These are phyloP conservation scores for western clawed frog (Xenopus tropicalis) DNA, from an alignment of 2,113 vertebrate species.

Conservation along the genomic window DNA sequence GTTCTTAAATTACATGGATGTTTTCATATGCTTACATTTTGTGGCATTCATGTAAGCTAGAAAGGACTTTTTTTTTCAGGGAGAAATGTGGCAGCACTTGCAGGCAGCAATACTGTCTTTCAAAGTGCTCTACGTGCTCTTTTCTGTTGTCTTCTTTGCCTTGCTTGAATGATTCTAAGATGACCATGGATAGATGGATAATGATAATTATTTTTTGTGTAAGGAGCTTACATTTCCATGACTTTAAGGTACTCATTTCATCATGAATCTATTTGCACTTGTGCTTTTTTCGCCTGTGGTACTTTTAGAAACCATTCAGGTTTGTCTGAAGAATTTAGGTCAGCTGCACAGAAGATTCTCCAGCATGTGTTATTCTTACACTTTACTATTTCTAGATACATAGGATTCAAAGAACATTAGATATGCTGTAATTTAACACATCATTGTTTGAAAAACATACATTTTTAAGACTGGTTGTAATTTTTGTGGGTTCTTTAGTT, in stretches of 20 bases:
- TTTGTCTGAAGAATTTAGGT: too few relatives aligned
- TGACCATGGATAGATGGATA: conserved; percentile 58
- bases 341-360: too few relatives aligned
- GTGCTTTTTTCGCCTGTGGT: neutral
- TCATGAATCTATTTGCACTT: neutral
- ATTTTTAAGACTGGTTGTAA: too few relatives aligned
- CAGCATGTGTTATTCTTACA: too few relatives aligned
- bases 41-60: conserved; percentile 37
- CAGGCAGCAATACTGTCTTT: conserved; percentile 52
- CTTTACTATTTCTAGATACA: too few relatives aligned
- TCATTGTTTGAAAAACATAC: too few relatives aligned
- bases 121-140: conserved; percentile 58
- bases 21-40: conserved; percentile 35
- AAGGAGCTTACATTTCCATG: neutral
- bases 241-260: neutral
- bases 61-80: conserved; percentile 32
- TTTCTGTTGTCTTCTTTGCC: conserved; percentile 57
- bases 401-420: too few relatives aligned
- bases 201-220: conserved; percentile 68
- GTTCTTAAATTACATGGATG: conserved; percentile 40
- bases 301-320: neutral
- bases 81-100: conserved; percentile 51
- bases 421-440: too few relatives aligned
- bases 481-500: too few relatives aligned
- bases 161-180: conserved; percentile 72